These are phyloP conservation scores for Timandra comae DNA, from an alignment of 2,888 invertebrate species.

Conservation along the genomic window DNA sequence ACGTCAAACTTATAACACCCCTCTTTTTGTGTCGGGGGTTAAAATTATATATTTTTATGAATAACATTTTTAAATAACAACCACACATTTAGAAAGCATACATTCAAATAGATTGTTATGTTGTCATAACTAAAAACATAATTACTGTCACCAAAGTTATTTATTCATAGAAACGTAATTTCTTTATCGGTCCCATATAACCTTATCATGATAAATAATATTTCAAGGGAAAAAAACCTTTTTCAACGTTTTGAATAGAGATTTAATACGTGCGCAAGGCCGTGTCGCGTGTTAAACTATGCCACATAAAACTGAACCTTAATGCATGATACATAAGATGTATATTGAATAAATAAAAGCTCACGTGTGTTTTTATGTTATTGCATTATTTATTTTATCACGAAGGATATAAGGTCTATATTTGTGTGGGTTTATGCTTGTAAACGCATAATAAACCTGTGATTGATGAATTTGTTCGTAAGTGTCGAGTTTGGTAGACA, in stretches of 20 bases:
- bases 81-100: too few relatives aligned
- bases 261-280: conserved; percentile 21
- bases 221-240: conserved; percentile 18
- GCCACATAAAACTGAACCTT: too few relatives aligned
- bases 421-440: conserved; percentile 18
- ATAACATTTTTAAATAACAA: too few relatives aligned
- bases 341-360: neutral
- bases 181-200: conserved; percentile 19
- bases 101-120: too few relatives aligned
- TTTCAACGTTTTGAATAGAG: conserved; percentile 23
- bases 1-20: too few relatives aligned
- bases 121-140: too few relatives aligned
- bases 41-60: too few relatives aligned
- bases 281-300: conserved; percentile 15
- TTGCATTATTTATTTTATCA: neutral
- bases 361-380: neutral
- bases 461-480: conserved; percentile 47
- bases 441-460: conserved; percentile 44
- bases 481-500: conserved; percentile 25
- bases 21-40: too few relatives aligned
- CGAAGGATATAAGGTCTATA: neutral
- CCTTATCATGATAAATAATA: conserved; percentile 20
- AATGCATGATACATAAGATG: too few relatives aligned
- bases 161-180: conserved; percentile 18
- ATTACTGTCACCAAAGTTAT: conserved; percentile 8